A percentile compares a stretch with the other conserved stretches of the same genome.
These are phyloP conservation scores for Helleia helle DNA, from an alignment of 2,888 invertebrate genomes.

Conservation along the genomic window DNA sequence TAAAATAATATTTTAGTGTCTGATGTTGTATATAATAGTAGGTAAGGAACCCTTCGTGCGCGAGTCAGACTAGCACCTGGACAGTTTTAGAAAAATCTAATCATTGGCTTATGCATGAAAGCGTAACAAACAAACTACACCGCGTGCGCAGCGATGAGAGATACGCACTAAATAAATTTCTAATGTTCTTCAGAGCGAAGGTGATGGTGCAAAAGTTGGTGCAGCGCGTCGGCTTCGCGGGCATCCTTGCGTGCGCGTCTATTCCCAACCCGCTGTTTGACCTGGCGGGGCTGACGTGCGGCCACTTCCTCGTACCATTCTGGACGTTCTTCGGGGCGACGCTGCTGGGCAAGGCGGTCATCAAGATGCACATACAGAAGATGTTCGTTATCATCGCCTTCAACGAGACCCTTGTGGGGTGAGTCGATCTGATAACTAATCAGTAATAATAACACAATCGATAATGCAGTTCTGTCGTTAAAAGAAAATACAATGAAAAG, in stretches of 20 bases:
- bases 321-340: constrained; percentile 99
- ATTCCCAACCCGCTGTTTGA: constrained; percentile 99
- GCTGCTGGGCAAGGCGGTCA: constrained; percentile 95
- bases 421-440: constrained; percentile 37
- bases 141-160: no score
- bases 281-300: constrained; percentile 98
- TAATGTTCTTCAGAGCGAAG: constrained; percentile 80
- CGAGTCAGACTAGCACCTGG: no score
- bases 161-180: no score
- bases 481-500: no score
- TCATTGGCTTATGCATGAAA: no score
- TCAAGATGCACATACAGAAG: constrained; percentile 99
- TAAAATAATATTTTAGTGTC: no score
- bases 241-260: constrained; percentile 95
- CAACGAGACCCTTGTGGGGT: constrained; percentile 93
- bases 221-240: constrained; percentile 94
- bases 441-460: no score
- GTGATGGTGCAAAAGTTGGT: constrained; percentile 91
- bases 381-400: constrained; percentile 97
- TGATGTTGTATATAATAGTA: no score
- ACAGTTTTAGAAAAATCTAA: no score
- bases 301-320: constrained; percentile 98
- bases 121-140: no score
- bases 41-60: no score
- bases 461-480: no score